These are phyloP conservation scores for Salminus brasiliensis DNA, from an alignment of 2,113 vertebrate species.

Conservation along the genomic window DNA sequence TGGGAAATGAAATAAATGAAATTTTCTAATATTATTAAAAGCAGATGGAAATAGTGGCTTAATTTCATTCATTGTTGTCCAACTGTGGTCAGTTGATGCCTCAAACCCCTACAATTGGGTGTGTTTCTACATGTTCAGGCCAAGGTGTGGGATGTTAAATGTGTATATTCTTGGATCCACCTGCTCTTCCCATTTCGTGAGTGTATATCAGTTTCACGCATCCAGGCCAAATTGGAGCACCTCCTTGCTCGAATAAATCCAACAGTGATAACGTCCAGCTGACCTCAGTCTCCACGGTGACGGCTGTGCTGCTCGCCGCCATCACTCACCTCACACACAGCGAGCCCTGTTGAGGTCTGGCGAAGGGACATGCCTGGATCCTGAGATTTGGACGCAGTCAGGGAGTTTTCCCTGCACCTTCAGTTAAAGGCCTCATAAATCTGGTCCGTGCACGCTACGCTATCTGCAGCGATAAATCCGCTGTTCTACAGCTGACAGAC, in stretches of 20 bases:
- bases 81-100: neutral
- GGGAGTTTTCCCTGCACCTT: slow-evolving; percentile 16
- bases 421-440: slow-evolving; percentile 25
- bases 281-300: slow-evolving; percentile 13
- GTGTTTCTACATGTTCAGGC: neutral
- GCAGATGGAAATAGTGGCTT: neutral
- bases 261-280: slow-evolving; percentile 36
- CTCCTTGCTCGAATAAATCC: slow-evolving; percentile 42
- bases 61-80: neutral
- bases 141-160: neutral
- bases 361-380: slow-evolving; percentile 13
- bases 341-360: slow-evolving; percentile 18
- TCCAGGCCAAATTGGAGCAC: slow-evolving; percentile 19
- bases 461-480: neutral
- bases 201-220: slow-evolving; percentile 30
- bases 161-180: neutral
- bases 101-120: neutral
- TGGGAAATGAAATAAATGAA: too few relatives aligned
- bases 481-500: neutral
- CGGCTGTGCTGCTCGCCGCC: neutral
- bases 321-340: neutral
- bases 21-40: too few relatives aligned
- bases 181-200: slow-evolving; percentile 46
- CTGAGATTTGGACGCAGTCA: slow-evolving; percentile 26
- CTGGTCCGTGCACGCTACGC: neutral